Evolutionary conservation across 2,797 vertebrate genomes (phyloP).

Genomic region (Paramormyrops hopkinsi): DNA sequence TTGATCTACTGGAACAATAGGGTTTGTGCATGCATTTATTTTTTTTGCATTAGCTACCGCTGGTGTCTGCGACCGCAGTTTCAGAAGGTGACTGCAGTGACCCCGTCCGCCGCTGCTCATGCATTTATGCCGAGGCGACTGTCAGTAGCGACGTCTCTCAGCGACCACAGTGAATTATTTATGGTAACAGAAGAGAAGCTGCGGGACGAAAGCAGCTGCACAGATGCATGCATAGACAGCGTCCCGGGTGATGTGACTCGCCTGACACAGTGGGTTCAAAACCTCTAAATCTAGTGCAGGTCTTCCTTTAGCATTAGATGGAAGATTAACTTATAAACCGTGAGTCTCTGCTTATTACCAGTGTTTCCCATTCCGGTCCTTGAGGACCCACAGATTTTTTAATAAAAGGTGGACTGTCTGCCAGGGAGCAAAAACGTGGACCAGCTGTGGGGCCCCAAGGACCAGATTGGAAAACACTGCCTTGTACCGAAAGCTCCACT

Average conservation of each 20-base stretch:
- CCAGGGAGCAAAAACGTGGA: background rate
- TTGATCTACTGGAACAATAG: background rate
- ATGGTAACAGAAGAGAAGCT: constrained; percentile 50
- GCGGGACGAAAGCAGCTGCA: constrained; percentile 8
- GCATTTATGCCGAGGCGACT: constrained; percentile 52
- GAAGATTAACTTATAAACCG: background rate
- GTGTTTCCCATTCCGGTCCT: background rate
- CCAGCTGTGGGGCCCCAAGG: background rate
- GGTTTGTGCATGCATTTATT: background rate
- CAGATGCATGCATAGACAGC: constrained; percentile 32
- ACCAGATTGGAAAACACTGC: background rate
- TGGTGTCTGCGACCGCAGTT: background rate
- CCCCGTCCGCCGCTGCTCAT: constrained; percentile 30
- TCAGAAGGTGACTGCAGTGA: background rate
- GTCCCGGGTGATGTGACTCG: background rate
- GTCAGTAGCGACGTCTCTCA: constrained; percentile 27
- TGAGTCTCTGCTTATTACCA: background rate
- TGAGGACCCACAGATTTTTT: background rate
- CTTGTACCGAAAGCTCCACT: background rate
- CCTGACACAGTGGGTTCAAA: background rate
- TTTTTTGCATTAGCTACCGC: background rate
- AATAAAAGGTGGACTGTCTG: background rate
- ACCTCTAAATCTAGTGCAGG: background rate
- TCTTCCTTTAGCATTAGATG: background rate
- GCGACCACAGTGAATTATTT: constrained; percentile 55